Conservation (phyloP, 1,140 invertebrate genomes). For the Patella vulgata region DNA sequence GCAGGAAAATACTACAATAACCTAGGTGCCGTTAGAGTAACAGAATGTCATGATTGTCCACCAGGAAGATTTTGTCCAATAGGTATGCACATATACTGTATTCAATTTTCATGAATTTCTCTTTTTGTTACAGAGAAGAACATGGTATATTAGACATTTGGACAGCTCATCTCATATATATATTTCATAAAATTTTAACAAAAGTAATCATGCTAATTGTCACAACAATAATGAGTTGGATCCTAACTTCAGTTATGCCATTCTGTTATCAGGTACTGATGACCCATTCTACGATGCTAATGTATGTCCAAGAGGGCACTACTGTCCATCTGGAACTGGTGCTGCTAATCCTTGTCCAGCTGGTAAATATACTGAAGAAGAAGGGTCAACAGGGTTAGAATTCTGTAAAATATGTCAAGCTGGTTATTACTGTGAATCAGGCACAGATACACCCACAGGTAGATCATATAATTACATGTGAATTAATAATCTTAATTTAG, state of each 20-base stretch:
- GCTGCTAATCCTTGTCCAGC: conserved; percentile 47
- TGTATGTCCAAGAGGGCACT: conserved; percentile 52
- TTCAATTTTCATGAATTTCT: no score
- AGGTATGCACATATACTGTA: no score
- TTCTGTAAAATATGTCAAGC: conserved; percentile 56
- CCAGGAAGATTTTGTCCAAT: conserved; percentile 50
- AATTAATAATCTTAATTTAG: no score
- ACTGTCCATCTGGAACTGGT: conserved; percentile 42
- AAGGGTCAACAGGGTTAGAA: conserved; percentile 43
- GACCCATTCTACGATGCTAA: conserved; percentile 48
- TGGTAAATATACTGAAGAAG: conserved; percentile 60
- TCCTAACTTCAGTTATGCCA: no score
- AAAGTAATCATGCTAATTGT: no score
- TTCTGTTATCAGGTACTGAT: conserved; percentile 26
- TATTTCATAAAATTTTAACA: no score
- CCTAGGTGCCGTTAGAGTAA: conserved; percentile 32
- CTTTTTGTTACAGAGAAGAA: no score
- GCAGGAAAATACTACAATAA: conserved; percentile 50
- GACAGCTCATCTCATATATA: no score
- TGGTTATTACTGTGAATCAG: conserved; percentile 55
- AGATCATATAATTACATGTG: no score
- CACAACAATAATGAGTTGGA: no score
- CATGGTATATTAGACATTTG: no score
- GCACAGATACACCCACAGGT: conserved; percentile 46
- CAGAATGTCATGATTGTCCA: conserved; percentile 53